phyloP scores from a whole-genome alignment of 2,888 invertebrate species.

The Camponotus fellah region DNA sequence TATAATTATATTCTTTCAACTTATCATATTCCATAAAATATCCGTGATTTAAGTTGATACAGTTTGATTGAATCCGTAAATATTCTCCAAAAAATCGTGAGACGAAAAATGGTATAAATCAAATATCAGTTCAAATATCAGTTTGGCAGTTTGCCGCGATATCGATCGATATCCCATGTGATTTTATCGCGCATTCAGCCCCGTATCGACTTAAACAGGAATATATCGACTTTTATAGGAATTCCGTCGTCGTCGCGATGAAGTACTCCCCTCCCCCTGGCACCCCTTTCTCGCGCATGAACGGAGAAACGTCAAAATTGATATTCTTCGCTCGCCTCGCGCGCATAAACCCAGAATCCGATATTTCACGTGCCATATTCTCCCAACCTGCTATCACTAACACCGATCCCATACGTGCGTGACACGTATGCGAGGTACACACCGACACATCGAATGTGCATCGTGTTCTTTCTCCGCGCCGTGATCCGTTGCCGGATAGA shows the following conservation, averaged over 20 bases:
- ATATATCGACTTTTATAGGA: conserved; percentile 81
- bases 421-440: conserved; percentile 45
- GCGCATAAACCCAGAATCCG: conserved; percentile 82
- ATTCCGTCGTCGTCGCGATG: conserved; percentile 42
- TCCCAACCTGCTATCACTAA: conserved; percentile 60
- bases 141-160: conserved; percentile 51
- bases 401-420: conserved; percentile 39
- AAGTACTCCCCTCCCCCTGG: background rate
- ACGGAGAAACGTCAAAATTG: conserved; percentile 83
- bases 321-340: conserved; percentile 82
- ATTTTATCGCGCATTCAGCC: conserved; percentile 81
- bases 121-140: conserved; percentile 33
- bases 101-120: conserved; percentile 41
- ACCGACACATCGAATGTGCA: conserved; percentile 53
- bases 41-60: background rate
- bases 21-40: background rate
- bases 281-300: conserved; percentile 36
- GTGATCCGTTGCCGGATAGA: conserved; percentile 67
- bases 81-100: conserved; percentile 4
- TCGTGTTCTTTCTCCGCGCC: conserved; percentile 60
- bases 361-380: conserved; percentile 80
- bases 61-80: conserved; percentile 5
- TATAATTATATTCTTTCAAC: background rate
- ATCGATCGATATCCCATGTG: conserved; percentile 81
- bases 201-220: conserved; percentile 82